phyloP scores from a whole-genome alignment of 2,113 vertebrate species.

The Pipa parva region DNA sequence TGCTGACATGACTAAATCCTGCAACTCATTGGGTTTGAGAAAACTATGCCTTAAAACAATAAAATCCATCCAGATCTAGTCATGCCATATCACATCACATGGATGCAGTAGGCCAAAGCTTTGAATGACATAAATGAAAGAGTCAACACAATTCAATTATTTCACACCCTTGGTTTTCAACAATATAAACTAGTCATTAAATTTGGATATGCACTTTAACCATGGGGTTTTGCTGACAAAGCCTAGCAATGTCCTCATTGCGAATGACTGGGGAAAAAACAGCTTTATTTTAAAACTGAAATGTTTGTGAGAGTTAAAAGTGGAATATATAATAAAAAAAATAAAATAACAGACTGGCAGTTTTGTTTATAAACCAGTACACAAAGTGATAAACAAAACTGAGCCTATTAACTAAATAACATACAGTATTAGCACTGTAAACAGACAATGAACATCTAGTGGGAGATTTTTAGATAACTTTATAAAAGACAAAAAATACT shows the following conservation, averaged over 20 bases:
- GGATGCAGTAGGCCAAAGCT: constrained; percentile 8
- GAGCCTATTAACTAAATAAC: constrained; percentile 62
- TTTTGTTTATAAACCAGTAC: no score
- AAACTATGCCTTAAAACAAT: no score
- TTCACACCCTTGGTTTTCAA: background rate
- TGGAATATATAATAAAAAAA: background rate
- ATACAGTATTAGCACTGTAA: constrained; percentile 70
- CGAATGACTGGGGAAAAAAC: background rate
- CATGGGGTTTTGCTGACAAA: background rate
- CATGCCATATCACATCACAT: constrained; percentile 18
- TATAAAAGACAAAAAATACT: constrained; percentile 67
- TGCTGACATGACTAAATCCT: no score
- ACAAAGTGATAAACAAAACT: no score
- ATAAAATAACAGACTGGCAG: background rate
- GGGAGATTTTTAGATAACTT: constrained; percentile 63
- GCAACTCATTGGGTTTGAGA: no score
- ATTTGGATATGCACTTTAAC: background rate
- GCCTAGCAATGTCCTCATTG: background rate
- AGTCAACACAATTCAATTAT: background rate
- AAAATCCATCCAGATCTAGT: constrained; percentile 2
- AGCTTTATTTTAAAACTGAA: background rate
- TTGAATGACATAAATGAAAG: background rate
- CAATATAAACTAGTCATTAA: background rate
- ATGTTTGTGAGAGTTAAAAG: background rate
- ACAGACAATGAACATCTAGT: constrained; percentile 69